Base-by-base conservation (phyloP, 2,113 vertebrate genomes). In the Micronisus gabar region DNA sequence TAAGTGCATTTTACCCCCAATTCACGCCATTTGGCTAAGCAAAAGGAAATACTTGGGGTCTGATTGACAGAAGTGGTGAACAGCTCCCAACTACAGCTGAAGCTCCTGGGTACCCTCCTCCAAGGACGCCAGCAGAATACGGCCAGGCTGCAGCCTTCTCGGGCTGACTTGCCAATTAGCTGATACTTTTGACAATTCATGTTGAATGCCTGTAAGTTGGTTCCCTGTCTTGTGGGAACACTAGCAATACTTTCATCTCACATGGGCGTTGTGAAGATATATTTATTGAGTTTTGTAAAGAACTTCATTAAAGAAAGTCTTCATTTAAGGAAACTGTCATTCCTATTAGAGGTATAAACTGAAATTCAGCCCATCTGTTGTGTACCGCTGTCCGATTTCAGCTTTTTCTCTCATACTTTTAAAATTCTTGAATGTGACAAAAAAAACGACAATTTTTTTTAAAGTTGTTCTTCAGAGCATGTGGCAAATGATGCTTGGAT, bases 391-490 rank as follows among this genome's bases (percentile, higher is more conserved):
- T 90, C 95, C 73, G 8, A 82, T 93, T 97, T 95, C 72, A 91
- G 78, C 48, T 95, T 96, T 97, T 93, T 91, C 94, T 78, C 36
- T 91, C 80, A n/a, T 67, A 71, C 47, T 82, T 97, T 48, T 56
- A 93, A 96, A 95, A 86, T 41, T 48, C 40, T 92, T 93, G 62
- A 95, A 80, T 45, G 74, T 97, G 86, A 87, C 34, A 70, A 88
- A 89, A 88, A 89, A 63, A 40, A 88, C 23, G 29, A 43, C 43
- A 53, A 36, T 36, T 41, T 48, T 16, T 76, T 81, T 90, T 18
- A 13, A 70, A 81, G 25, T 80, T 70, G 53, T n/a, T 94, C 82
- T 85, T 92, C 75, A 87, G 93, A 94, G 40, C 94, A 88, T 93
- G 34, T 66, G 72, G 53, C 47, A 83, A 90, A 80, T 45, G 62